Evolutionary conservation across 2,888 invertebrate species (phyloP).

Genomic region (Esperia sulphurella): DNA sequence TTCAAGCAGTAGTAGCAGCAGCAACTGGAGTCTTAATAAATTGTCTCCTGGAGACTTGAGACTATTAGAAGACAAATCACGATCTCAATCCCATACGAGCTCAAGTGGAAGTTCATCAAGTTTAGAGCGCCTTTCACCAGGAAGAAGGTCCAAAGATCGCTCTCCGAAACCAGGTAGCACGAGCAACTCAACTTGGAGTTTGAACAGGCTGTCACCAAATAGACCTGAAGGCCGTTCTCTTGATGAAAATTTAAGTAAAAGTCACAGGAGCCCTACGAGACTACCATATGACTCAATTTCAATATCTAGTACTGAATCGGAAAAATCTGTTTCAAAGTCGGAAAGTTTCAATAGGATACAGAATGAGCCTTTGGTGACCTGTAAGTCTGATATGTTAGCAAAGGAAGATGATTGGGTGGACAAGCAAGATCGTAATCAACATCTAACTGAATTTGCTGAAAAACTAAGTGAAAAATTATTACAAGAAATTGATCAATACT

Average conservation of each 20-base stretch:
- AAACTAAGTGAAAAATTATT: constrained; percentile 89
- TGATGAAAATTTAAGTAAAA: constrained; percentile 68
- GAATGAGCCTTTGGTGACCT: constrained; percentile 72
- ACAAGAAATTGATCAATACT: constrained; percentile 85
- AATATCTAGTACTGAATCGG: constrained; percentile 73
- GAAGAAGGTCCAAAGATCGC: constrained; percentile 70
- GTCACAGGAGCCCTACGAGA: constrained; percentile 68
- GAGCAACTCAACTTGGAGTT: constrained; percentile 74
- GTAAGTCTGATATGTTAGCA: constrained; percentile 69
- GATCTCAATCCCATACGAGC: constrained; percentile 72
- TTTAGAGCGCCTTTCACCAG: constrained; percentile 70
- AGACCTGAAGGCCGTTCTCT: constrained; percentile 70
- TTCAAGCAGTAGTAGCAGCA: constrained; percentile 74
- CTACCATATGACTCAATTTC: constrained; percentile 72
- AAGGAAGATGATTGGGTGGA: constrained; percentile 80
- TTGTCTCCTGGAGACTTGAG: constrained; percentile 71
- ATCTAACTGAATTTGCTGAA: constrained; percentile 89
- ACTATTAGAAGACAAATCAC: constrained; percentile 67
- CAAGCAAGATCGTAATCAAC: constrained; percentile 80
- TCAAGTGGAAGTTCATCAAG: constrained; percentile 75
- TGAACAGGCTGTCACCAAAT: constrained; percentile 70
- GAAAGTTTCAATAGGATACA: constrained; percentile 74
- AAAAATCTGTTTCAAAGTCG: constrained; percentile 74
- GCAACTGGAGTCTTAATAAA: constrained; percentile 76
- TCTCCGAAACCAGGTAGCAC: constrained; percentile 73